Percentiles rank a stretch among this genome's conserved stretches.
Evolutionary conservation across 2,797 vertebrate genomes (phyloP).

Genomic region (Percopsis omiscomaycus): DNA sequence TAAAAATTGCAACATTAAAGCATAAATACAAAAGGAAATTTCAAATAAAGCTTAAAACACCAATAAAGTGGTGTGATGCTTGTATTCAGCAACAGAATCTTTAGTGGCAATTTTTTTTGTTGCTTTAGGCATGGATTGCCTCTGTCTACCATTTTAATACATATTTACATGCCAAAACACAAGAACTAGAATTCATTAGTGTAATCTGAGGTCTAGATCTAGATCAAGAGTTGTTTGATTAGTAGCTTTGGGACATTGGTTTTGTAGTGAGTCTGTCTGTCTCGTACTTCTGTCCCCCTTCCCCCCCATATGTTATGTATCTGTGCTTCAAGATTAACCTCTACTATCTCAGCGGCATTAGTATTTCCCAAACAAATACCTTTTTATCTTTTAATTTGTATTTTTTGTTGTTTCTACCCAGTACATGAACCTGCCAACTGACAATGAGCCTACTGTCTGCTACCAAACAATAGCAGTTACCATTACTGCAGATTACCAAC

Average conservation of each 20-base stretch:
- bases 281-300: constrained; percentile 75
- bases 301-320: constrained; percentile 71
- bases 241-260: constrained; percentile 79
- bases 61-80: too few relatives aligned
- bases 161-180: constrained; percentile 83
- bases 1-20: too few relatives aligned
- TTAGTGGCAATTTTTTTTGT: constrained; percentile 3
- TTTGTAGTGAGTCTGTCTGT: constrained; percentile 74
- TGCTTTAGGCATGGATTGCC: constrained; percentile 76
- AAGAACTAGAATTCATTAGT: constrained; percentile 84
- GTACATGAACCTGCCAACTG: constrained; percentile 34
- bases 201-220: constrained; percentile 79
- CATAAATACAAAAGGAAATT: too few relatives aligned
- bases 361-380: constrained; percentile 66
- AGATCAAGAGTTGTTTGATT: constrained; percentile 82
- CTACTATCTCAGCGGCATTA: constrained; percentile 67
- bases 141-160: constrained; percentile 77
- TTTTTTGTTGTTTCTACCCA: constrained; percentile 42
- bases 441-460: constrained; percentile 24
- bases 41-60: too few relatives aligned
- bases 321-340: constrained; percentile 72
- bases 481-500: neutral
- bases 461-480: constrained; percentile 22
- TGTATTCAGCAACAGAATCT: too few relatives aligned
- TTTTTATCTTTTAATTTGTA: constrained; percentile 55